Evolutionary conservation across 1,140 invertebrate genomes (phyloP).

Genomic region (Listronotus oregonensis): DNA sequence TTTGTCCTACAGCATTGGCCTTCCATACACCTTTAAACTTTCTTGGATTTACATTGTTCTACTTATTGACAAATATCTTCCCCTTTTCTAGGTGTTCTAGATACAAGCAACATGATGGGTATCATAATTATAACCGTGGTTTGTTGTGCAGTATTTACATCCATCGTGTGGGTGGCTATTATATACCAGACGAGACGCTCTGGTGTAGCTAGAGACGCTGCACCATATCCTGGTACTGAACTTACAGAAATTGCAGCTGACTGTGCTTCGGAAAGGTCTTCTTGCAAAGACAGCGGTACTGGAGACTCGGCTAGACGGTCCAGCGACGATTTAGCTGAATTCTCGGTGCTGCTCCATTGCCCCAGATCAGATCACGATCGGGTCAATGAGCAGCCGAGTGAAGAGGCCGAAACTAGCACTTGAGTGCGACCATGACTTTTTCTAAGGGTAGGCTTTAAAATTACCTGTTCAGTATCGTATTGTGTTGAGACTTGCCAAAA

Average conservation of each 20-base stretch:
- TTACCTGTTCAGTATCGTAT: neutral
- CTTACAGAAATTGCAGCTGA: constrained; percentile 41
- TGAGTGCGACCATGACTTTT: constrained; percentile 3
- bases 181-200: constrained; percentile 84
- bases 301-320: constrained; percentile 70
- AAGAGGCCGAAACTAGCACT: neutral
- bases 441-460: constrained; percentile 23
- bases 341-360: constrained; percentile 46
- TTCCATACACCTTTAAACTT: too few species aligned
- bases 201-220: constrained; percentile 28
- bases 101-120: constrained; percentile 71
- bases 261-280: constrained; percentile 60
- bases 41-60: too few species aligned
- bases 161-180: constrained; percentile 88
- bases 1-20: too few species aligned
- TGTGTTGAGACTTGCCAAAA: too few species aligned
- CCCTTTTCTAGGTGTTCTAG: constrained; percentile 44
- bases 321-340: constrained; percentile 54
- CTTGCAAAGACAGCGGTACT: constrained; percentile 70
- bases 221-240: constrained; percentile 28
- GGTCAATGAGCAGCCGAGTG: constrained; percentile 12
- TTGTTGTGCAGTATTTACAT: constrained; percentile 87
- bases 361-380: constrained; percentile 51
- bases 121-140: constrained; percentile 89
- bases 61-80: neutral